phyloP scores from a whole-genome alignment of 2,888 invertebrate genomes.

The Ditylenchus weischeri region DNA sequence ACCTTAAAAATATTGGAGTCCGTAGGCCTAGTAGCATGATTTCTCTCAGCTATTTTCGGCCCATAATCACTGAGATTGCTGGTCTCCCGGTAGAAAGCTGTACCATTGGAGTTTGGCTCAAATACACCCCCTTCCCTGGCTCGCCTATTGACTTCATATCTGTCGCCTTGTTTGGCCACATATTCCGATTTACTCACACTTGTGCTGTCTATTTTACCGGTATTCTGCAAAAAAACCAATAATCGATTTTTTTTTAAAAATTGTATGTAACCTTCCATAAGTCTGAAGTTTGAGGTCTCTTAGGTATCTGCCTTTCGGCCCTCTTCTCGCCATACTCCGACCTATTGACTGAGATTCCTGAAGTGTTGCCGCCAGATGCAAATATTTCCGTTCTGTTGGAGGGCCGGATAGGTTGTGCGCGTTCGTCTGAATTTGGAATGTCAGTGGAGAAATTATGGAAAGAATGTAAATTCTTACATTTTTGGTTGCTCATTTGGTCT shows the following conservation, averaged over 20 bases:
- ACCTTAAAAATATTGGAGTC: constrained; percentile 39
- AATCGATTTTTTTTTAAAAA: too few relatives aligned
- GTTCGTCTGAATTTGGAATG: not conserved
- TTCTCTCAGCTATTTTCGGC: constrained; percentile 22
- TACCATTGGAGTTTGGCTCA: not conserved
- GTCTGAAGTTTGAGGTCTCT: constrained; percentile 33
- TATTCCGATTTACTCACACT: constrained; percentile 29
- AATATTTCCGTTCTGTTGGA: not conserved
- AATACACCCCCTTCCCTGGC: constrained; percentile 11
- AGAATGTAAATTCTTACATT: not conserved
- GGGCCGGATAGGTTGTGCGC: constrained; percentile 12
- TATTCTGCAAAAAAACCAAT: constrained; percentile 5
- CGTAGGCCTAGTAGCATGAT: constrained; percentile 25
- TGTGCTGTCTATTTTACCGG: constrained; percentile 15
- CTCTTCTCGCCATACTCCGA: constrained; percentile 25
- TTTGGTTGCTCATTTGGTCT: not conserved
- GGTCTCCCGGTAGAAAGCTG: constrained; percentile 14
- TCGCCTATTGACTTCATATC: constrained; percentile 2
- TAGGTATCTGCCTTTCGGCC: constrained; percentile 31
- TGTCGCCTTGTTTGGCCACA: constrained; percentile 29
- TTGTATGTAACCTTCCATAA: constrained; percentile 23
- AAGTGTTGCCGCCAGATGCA: not conserved
- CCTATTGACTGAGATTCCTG: constrained; percentile 27
- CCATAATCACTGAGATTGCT: constrained; percentile 21
- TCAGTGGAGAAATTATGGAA: not conserved